A percentile compares a stretch with the other conserved stretches of the same genome.
These are phyloP conservation scores for Coelopa frigida DNA, from an alignment of 1,140 invertebrate genomes.

Conservation along the genomic window DNA sequence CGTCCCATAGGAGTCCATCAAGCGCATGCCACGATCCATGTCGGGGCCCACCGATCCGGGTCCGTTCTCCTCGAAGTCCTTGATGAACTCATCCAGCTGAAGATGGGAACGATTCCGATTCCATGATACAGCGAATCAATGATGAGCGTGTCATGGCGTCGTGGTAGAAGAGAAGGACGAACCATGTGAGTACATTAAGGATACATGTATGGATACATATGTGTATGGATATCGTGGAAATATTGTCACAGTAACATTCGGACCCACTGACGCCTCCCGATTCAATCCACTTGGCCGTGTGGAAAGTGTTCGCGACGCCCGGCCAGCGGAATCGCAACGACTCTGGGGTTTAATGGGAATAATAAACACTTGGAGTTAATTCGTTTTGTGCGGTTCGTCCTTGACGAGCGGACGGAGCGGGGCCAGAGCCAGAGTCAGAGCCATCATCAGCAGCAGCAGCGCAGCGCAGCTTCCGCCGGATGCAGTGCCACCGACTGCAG, in stretches of 20 bases:
- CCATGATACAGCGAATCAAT: no score
- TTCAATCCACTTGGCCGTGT: not conserved
- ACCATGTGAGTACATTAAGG: not conserved
- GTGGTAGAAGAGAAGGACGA: not conserved
- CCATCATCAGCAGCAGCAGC: no score
- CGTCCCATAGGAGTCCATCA: constrained; percentile 64
- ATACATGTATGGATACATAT: not conserved
- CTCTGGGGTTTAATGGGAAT: constrained; percentile 32
- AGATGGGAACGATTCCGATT: constrained; percentile 2
- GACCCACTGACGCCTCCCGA: constrained; percentile 1
- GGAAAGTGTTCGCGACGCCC: not conserved
- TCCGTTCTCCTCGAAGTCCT: constrained; percentile 64
- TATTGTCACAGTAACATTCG: not conserved
- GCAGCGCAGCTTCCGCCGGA: not conserved
- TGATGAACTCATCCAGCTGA: constrained; percentile 57
- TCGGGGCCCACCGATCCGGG: constrained; percentile 69
- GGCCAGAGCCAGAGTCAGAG: no score
- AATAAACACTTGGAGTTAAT: constrained; percentile 45
- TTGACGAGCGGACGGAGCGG: no score
- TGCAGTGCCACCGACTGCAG: not conserved
- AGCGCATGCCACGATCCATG: constrained; percentile 61
- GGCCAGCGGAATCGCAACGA: not conserved
- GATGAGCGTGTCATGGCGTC: not conserved
- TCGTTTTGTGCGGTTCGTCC: constrained; percentile 28
- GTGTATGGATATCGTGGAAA: not conserved